Evolutionary conservation across 2,797 vertebrate genomes (phyloP), one percentile per base, ranked within the genome.

Genomic region (Oryzias sinensis): DNA sequence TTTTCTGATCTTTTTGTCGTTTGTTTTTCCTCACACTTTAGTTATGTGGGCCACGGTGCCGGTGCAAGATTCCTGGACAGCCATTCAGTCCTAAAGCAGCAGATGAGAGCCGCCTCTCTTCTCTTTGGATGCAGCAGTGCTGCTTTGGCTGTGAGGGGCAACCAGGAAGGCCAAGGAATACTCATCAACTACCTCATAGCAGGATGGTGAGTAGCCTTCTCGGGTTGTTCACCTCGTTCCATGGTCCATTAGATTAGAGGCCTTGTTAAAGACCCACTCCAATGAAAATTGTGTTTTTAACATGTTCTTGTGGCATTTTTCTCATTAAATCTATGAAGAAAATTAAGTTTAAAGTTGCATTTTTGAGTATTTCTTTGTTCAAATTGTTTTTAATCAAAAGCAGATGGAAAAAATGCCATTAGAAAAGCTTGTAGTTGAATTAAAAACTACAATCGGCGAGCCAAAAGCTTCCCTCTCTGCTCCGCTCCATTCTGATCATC

Each of bases 81-180:
- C 2, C 93, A 93, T 53, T 69, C 80, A 0, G 65, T 97, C 16
- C 80, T 94, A 54, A 92, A 91, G 4, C 84, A 87, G 40, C 85
- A 77, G 16, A 92, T 96, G 82, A 91, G 87, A 1, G 92, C 95
- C 0, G 95, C 93, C 0, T 87, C 90, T 11, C 69, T 98, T 37
- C 89, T 98, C 8, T 93, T 98, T 0, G 97, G 97, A 49, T 98
- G 97, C 83, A 97, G 96, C 76, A 98, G 96, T 5, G 96, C 93
- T 0, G 94, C 94, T 5, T 87, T 98, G 14, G 90, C 92, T 1
- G 90, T 95, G 20, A 90, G 91, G 0, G 95, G 96, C 0, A 70
- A 87, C 50, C 91, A 96, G 67, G 96, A 98, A 25, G 95, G 93
- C 13, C 84, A 91, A 0, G 96, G 96, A 41, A 93, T 97, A 8